Base-by-base conservation (phyloP, 2,888 invertebrate species). In the Cephus rjabovi region DNA sequence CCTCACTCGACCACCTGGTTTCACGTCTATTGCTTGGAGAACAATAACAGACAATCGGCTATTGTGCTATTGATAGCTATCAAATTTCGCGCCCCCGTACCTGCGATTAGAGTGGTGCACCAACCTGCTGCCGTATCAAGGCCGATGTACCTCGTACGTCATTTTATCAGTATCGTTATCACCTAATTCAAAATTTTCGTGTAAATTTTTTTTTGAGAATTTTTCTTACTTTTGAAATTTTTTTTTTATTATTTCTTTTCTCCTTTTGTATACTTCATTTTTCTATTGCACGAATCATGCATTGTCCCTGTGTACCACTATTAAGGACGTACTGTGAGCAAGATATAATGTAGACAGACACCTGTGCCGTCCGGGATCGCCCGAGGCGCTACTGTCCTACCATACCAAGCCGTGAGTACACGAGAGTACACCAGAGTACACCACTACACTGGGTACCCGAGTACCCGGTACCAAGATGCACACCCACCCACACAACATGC, bases 331-430 rank as follows among this genome's bases (percentile, higher is more conserved):
- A 23, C 56, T 23, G 23, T 23, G 40, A 56, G 56, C 23, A 56
- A 56, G 83, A 83, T 83, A 83, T 86, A 87, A 87, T 83, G 83
- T 84, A 82, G 83, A 86, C 86, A 82, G 84, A 87, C 87, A 88
- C 86, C 87, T 88, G 88, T 86, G 85, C 85, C 81, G 81, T 84
- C 81, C 79, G 82, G 83, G 79, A 84, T 84, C 84, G 86, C 87
- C 84, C 83, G 82, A 86, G 87, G 87, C 88, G 86, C 84, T 86
- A 83, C 81, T 11, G 37, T 35, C 34, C 34, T 34, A 23, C 34
- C 74, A n/a, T 30, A 35, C 34, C 23, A 30, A 4, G 74, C 74
- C 23, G 74, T 35, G 34, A 12, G 71, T 34, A 34, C 31, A 34
- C 71, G 71, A 71, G 71, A 31, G 77, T 74, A 74, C 74, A 30